These are phyloP conservation scores for Apis florea DNA, from an alignment of 1,140 invertebrate species.

Conservation along the genomic window DNA sequence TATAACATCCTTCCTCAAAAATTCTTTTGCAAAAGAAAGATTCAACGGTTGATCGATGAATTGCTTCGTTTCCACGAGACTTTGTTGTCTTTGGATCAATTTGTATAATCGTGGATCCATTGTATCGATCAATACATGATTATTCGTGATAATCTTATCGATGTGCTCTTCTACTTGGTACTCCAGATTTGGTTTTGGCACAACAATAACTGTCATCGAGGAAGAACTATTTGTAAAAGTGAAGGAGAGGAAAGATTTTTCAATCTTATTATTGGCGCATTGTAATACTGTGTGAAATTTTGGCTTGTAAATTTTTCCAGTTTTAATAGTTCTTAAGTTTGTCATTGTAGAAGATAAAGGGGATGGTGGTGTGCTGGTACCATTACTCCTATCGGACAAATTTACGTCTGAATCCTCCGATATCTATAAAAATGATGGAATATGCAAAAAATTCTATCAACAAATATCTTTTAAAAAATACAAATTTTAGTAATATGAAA, in stretches of 20 bases:
- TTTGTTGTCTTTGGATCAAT: conserved; percentile 74
- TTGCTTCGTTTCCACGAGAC: conserved; percentile 66
- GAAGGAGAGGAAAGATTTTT: conserved; percentile 65
- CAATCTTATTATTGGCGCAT: conserved; percentile 65
- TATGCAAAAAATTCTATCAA: no score
- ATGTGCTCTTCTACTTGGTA: conserved; percentile 88
- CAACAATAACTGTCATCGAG: conserved; percentile 9
- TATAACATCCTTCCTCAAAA: conserved; percentile 83
- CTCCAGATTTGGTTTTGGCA: conserved; percentile 81
- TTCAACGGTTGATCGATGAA: conserved; percentile 84
- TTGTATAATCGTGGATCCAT: conserved; percentile 86
- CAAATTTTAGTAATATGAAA: no score
- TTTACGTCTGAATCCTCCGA: conserved; percentile 79
- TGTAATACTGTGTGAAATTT: conserved; percentile 88
- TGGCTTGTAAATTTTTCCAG: conserved; percentile 87
- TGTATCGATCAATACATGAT: conserved; percentile 92
- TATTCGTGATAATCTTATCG: conserved; percentile 91
- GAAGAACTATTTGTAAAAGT: conserved; percentile 49
- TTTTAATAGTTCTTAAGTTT: conserved; percentile 76
- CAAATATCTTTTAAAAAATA: no score
- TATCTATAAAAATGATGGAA: conserved; percentile 53
- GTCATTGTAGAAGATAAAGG: conserved; percentile 61
- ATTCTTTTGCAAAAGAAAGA: conserved; percentile 81
- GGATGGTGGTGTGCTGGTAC: conserved; percentile 75
- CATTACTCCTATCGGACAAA: conserved; percentile 77